A percentile compares a stretch with the other conserved stretches of the same genome.
Conservation (phyloP, 2,113 vertebrate species). For the Mustelus asterias region DNA sequence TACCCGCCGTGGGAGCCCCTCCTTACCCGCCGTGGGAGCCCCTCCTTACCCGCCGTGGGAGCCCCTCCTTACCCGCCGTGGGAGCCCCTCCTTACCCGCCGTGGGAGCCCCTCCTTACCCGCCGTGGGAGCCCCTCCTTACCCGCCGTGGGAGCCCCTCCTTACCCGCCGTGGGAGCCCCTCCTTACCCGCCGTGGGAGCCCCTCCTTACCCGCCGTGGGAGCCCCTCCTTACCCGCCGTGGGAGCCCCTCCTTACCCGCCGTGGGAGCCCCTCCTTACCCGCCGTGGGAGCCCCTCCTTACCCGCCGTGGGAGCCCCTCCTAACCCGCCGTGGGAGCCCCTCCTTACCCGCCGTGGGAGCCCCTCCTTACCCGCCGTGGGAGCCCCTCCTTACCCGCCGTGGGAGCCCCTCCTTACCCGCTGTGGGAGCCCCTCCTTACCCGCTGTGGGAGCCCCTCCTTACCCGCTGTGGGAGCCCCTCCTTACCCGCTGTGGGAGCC, state of each 20-base stretch:
- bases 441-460: not conserved
- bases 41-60: too few species aligned
- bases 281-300: conserved; percentile 14
- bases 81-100: not conserved
- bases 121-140: too few species aligned
- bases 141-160: not conserved
- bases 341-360: not conserved
- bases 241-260: not conserved
- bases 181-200: too few species aligned
- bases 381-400: conserved; percentile 51
- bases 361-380: too few species aligned
- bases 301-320: conserved; percentile 67
- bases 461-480: too few species aligned
- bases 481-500: conserved; percentile 63
- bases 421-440: not conserved
- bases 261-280: not conserved
- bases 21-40: conserved; percentile 63
- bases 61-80: not conserved
- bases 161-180: not conserved
- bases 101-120: conserved; percentile 48
- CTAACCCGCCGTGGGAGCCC: too few species aligned
- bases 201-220: conserved; percentile 59
- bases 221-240: too few species aligned
- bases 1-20: too few species aligned
- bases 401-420: too few species aligned